A percentile compares a stretch with the other conserved stretches of the same genome.
These are phyloP conservation scores for Ostrea edulis DNA, from an alignment of 1,140 invertebrate species.

Conservation along the genomic window DNA sequence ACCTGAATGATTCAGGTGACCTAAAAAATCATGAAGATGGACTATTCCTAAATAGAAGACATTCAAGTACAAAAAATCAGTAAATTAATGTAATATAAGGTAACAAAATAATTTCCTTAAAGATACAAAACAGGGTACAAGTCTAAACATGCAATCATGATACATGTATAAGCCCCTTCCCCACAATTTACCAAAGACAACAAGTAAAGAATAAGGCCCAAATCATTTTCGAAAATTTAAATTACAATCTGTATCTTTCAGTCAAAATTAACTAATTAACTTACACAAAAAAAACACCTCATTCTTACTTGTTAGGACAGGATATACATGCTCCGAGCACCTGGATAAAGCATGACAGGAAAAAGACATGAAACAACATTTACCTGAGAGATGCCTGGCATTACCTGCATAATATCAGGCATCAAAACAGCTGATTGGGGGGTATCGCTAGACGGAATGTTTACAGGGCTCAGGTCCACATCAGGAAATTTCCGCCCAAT, in stretches of 20 bases:
- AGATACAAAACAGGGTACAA: neutral
- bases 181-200: neutral
- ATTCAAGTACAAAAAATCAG: neutral
- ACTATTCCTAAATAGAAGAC: neutral
- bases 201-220: slow-evolving; percentile 25
- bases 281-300: neutral
- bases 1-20: no score
- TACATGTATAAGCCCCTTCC: neutral
- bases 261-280: neutral
- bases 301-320: neutral
- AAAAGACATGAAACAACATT: slow-evolving; percentile 4
- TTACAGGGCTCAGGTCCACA: slow-evolving; percentile 60
- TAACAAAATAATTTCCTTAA: neutral
- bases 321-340: neutral
- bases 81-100: neutral
- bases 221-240: neutral
- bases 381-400: slow-evolving; percentile 52
- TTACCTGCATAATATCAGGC: slow-evolving; percentile 76
- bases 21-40: no score
- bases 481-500: slow-evolving; percentile 69
- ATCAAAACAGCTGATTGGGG: slow-evolving; percentile 63
- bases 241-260: neutral
- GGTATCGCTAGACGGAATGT: slow-evolving; percentile 38
- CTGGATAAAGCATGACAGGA: slow-evolving; percentile 5
- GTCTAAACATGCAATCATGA: neutral